Evolutionary conservation across 2,888 invertebrate species (phyloP).

Genomic region (Drosophila melanosoma): DNA sequence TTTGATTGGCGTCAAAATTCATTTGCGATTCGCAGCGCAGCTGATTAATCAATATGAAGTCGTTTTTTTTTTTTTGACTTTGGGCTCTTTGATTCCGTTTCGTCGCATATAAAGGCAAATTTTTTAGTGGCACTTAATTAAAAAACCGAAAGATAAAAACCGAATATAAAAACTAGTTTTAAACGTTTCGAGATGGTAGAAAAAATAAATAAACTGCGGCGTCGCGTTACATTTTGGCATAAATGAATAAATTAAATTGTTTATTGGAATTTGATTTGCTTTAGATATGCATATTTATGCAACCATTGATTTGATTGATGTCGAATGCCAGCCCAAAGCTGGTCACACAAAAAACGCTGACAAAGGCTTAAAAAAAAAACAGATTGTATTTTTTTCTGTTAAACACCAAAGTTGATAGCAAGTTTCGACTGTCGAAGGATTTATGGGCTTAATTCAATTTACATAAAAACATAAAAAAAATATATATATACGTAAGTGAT

Average conservation of each 20-base stretch:
- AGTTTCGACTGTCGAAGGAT: neutral
- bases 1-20: constrained; percentile 71
- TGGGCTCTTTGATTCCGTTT: constrained; percentile 4
- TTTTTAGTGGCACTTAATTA: constrained; percentile 73
- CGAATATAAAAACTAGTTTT: constrained; percentile 39
- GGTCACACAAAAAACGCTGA: neutral
- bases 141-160: constrained; percentile 58
- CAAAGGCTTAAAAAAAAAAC: neutral
- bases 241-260: constrained; percentile 62
- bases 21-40: constrained; percentile 54
- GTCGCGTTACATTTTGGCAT: constrained; percentile 49
- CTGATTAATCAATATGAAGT: constrained; percentile 65
- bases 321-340: constrained; percentile 45
- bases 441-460: neutral
- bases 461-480: neutral
- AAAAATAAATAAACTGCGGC: constrained; percentile 10
- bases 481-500: neutral
- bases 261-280: constrained; percentile 53
- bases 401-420: neutral
- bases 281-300: constrained; percentile 60
- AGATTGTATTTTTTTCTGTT: neutral
- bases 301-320: constrained; percentile 65
- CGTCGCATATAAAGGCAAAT: constrained; percentile 42
- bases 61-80: constrained; percentile 3
- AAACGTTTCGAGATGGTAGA: constrained; percentile 9